Evolutionary conservation across 2,888 invertebrate species (phyloP), one percentile per base, ranked within the genome.

Genomic region (Tillus elongatus): DNA sequence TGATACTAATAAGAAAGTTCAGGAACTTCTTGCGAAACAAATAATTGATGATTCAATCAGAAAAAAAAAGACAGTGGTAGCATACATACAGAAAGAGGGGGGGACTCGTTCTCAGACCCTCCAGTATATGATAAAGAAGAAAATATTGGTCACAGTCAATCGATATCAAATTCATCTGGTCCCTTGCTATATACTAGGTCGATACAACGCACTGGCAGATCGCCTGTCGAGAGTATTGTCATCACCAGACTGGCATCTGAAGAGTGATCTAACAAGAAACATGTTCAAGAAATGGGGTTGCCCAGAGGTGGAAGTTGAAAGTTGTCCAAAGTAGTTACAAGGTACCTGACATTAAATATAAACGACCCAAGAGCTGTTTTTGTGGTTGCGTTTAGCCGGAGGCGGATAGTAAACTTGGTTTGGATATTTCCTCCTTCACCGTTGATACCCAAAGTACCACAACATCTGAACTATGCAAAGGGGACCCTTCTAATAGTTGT

Each of bases 381-480:
- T 19, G 24, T 19, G 24, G 24, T 8, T n/a, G 24, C 24, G 24
- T 19, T 19, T n/a, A 19, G 24, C 24, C 6, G 24, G 24, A 6
- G 9, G 9, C n/a, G 24, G 24, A 19, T 8, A 6, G 6, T 19
- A 8, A 6, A n/a, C 24, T n/a, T 19, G 9, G 24, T n/a, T 6
- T 33, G 13, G 47, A 36, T 55, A 4, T 57, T 57, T 33, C 55
- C 57, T 2, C 57, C 57, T 3, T 57, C 54, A n/a, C 35, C 41
- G 4, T 39, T 54, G 13, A 46, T 56, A 1, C 55, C 55, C 3
- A 27, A 42, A 16, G 50, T 57, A 2, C 43, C 52, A n/a, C 26
- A 30, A 1, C 52, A 55, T 24, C 42, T 55, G 3, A 50, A 52
- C 36, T 30, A 30, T 4, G 46, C 50, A 4, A 34, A 28, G 26